Evolutionary conservation across 2,113 vertebrate species (phyloP), one percentile per base, ranked within the genome.

Genomic region (Himantopus leucocephalus): DNA sequence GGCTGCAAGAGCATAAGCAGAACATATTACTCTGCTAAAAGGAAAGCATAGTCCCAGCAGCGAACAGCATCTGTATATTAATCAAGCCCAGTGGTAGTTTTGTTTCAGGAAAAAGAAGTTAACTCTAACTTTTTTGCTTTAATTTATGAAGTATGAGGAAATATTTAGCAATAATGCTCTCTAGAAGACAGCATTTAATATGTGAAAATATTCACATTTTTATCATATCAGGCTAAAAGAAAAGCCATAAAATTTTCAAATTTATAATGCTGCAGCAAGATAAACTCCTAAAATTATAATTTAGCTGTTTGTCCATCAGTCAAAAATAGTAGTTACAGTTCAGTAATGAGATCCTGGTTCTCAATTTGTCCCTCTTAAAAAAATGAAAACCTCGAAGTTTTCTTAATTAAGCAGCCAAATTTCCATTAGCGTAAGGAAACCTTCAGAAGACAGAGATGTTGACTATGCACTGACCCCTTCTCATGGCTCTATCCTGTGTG

Each of bases 1-100:
- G 89, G 19, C 37, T 92, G 72, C 47, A 96, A 94, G 8, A 92
- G 68, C 91, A 86, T 71, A 67, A 91, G 80, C 53, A 91, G 92
- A 97, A 83, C 86, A 30, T 85, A 89, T 92, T 95, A 60, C 48
- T 85, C 45, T 79, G 70, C 75, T 88, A 63, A 95, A 94, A 92
- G 47, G 29, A 77, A 89, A 92, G 32, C 4, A 3, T 5, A 77
- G 34, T 39, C 58, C 83, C 53, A 91, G 84, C 27, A 92, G 39
- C 2, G 0, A 72, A 58, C 22, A 79, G 35, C 37, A 94, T 79
- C 66, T 79, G 35, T 97, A 30, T 79, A 90, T 92, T 91, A 96
- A 94, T 93, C 88, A 95, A 88, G 19, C 43, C 66, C 53, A 64
- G 77, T 87, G 86, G 58, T 94, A 94, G 29, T 50, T 96, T 91